A percentile compares a stretch with the other conserved stretches of the same genome.
phyloP scores from a whole-genome alignment of 2,113 vertebrate species.

The Perognathus longimembris region DNA sequence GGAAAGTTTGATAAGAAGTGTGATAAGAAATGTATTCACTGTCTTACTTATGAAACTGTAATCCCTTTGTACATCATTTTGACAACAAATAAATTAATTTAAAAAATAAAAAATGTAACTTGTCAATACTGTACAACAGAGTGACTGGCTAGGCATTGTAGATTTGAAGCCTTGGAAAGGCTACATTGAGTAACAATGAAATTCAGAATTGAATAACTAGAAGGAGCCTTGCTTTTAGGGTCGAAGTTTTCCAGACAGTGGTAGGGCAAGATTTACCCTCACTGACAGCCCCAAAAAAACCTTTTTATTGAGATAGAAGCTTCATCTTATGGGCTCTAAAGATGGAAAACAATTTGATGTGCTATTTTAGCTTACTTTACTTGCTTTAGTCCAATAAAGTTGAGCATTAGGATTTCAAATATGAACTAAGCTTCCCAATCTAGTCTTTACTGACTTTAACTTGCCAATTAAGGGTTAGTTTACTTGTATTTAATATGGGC shows the following conservation, averaged over 20 bases:
- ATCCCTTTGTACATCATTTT: too few relatives aligned
- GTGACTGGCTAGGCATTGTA: neutral
- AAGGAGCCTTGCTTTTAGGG: neutral
- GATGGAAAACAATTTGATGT: neutral
- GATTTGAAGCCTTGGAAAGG: neutral
- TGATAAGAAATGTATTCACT: too few relatives aligned
- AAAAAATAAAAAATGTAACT: slow-evolving; percentile 9
- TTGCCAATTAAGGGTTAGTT: neutral
- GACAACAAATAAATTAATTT: too few relatives aligned
- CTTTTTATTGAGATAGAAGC: neutral
- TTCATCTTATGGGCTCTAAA: neutral
- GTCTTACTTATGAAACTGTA: too few relatives aligned
- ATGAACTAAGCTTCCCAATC: neutral
- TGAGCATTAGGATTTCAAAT: neutral
- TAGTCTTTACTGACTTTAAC: neutral
- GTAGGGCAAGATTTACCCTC: neutral
- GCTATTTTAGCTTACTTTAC: neutral
- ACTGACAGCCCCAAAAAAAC: neutral
- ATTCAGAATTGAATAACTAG: neutral
- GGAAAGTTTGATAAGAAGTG: too few relatives aligned
- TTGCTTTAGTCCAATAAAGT: neutral
- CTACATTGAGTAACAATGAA: neutral
- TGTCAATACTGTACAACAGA: neutral
- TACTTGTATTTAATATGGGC: neutral
- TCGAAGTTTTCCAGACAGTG: neutral